A percentile compares a stretch with the other conserved stretches of the same genome.
Conservation (phyloP, 53 echinoderm and acorn worm genomes). For the Apostichopus leukothele region DNA sequence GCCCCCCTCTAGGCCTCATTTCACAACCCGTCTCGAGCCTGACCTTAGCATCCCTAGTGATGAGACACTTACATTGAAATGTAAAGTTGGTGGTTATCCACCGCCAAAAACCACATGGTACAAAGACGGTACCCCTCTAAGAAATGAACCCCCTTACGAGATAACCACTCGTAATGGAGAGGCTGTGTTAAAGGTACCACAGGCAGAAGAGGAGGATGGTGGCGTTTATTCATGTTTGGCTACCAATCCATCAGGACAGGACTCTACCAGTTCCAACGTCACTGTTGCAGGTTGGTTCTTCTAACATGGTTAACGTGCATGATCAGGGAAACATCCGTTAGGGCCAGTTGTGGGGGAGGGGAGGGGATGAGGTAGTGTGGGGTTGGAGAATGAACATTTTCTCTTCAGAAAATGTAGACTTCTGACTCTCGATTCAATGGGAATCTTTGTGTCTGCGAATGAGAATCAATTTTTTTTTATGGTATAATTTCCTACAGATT, state of each 20-base stretch:
- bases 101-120: slow-evolving; percentile 83
- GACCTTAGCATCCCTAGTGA: slow-evolving; percentile 63
- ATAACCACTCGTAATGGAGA: slow-evolving; percentile 34
- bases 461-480: no score
- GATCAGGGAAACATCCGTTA: no score
- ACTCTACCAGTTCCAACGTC: slow-evolving; percentile 61
- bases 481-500: no score
- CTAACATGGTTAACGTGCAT: no score
- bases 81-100: slow-evolving; percentile 78
- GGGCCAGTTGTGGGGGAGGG: no score
- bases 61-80: slow-evolving; percentile 67
- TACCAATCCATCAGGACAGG: slow-evolving; percentile 71
- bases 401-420: no score
- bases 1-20: slow-evolving; percentile 45
- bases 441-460: no score
- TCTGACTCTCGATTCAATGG: no score
- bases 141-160: slow-evolving; percentile 56
- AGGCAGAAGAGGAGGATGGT: slow-evolving; percentile 65
- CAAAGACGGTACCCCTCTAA: slow-evolving; percentile 70
- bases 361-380: no score
- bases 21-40: slow-evolving; percentile 38
- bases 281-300: slow-evolving; percentile 69
- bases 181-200: slow-evolving; percentile 25
- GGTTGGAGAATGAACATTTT: no score
- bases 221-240: slow-evolving; percentile 77